Base-by-base conservation (phyloP, 2,888 invertebrate genomes). In the Dastarcus helophoroides region DNA sequence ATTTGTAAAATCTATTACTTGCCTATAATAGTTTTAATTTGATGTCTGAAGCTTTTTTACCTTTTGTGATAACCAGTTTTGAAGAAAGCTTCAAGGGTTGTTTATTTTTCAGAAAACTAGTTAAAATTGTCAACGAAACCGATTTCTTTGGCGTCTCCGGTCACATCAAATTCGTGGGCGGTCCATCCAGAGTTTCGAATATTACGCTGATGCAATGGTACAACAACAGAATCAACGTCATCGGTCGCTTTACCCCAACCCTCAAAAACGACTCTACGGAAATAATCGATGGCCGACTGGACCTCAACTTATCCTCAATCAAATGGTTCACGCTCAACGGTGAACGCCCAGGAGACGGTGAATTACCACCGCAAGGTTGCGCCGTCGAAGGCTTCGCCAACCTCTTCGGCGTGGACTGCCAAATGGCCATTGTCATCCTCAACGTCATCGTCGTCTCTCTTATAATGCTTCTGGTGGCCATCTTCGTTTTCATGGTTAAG, bases 61-160 rank as follows among this genome's bases (percentile, higher is more conserved):
- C n/a, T n/a, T n/a, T n/a, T n/a, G n/a, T n/a, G n/a, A n/a, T n/a
- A n/a, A n/a, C n/a, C n/a, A n/a, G n/a, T 17, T 17, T 7, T 17
- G 6, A 6, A 7, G 5, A n/a, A 7, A 10, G 10, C 10, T 10
- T 23, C 24, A 23, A 6, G 6, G 16, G 6, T 7, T 15, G 34
- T 32, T 41, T 42, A 35, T 33, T 36, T 35, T 61, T 31, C 48
- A 75, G 75, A 38, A 64, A 68, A 34, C 65, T 79, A 26, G 71
- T 75, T 2, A 61, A 71, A 9, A 60, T 76, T 8, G 67, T 84
- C 17, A 68, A 72, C 42, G 58, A 69, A 36, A 77, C 77, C 0
- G 71, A 79, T 47, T 84, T 83, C 51, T 53, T 69, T 27, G 85
- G 85, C 3, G 76, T 82, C 1, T 80, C 82, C 0, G 84, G 84